Evolutionary conservation across 2,113 vertebrate species (phyloP).

Genomic region (Pelobates fuscus): DNA sequence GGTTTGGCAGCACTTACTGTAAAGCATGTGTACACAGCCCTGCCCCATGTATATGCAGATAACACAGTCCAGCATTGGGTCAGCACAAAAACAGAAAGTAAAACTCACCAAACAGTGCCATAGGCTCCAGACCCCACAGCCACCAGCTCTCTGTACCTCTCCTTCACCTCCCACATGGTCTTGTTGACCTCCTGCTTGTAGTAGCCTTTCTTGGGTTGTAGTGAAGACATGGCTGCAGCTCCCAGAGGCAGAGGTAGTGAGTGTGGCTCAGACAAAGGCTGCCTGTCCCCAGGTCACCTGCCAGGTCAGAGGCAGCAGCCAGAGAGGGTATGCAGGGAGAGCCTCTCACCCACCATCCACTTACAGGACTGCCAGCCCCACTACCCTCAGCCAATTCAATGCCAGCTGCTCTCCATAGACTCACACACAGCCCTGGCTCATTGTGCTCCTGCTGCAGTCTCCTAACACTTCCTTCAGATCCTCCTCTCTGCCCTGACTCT

Average conservation of each 20-base stretch:
- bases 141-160: slow-evolving; percentile 82
- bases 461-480: background rate
- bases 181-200: slow-evolving; percentile 85
- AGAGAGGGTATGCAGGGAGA: slow-evolving; percentile 1
- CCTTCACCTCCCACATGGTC: slow-evolving; percentile 86
- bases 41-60: too few species aligned
- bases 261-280: background rate
- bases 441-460: background rate
- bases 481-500: background rate
- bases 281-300: slow-evolving; percentile 2
- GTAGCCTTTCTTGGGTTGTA: slow-evolving; percentile 69
- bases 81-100: too few species aligned
- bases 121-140: slow-evolving; percentile 90
- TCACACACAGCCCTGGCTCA: background rate
- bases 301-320: background rate
- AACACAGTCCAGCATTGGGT: too few species aligned
- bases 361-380: background rate
- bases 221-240: slow-evolving; percentile 55
- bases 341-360: background rate
- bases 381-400: background rate
- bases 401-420: background rate
- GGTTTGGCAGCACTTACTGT: too few species aligned
- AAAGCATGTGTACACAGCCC: too few species aligned
- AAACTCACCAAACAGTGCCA: slow-evolving; percentile 87
- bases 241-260: slow-evolving; percentile 6